Base-by-base conservation (phyloP, 2,113 vertebrate species). In the Sturnira hondurensis region DNA sequence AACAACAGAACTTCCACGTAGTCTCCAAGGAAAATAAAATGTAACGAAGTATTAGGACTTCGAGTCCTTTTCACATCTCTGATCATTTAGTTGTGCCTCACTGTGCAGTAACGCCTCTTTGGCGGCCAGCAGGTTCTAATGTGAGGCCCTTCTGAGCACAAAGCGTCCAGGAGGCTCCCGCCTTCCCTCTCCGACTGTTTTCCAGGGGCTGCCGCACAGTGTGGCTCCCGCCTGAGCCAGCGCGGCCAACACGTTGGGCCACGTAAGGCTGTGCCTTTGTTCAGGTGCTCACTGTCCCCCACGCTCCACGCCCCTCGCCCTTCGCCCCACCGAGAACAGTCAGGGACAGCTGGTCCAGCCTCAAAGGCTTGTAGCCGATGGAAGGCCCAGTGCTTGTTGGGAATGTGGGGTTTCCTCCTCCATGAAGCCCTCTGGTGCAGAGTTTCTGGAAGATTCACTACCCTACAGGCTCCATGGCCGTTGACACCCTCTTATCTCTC, bases 121-220 rank as follows among this genome's bases (percentile, higher is more conserved):
- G 26, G 0, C 0, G 36, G 61, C 10, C 45, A 20, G 54, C 22
- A 19, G 82, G 9, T 43, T 74, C 43, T 52, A 16, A 36, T 16
- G 7, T 38, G 1, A 28, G 61, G 11, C 2, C 22, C 47, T 94
- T 31, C 74, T 41, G 38, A 22, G 26, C 22, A 36, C n/a, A 43
- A 7, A 61, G 67, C 41, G 9, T 0, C 0, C 13, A 50, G 7
- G 11, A 7, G 26, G 8, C 24, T 5, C 5, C 19, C 10, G 38
- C 11, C 24, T 82, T 70, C 7, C 4, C 38, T 33, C 5, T 63
- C 70, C 19, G 74, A 28, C 74, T 19, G 19, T 4, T 56, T 54
- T 11, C 52, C 52, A 41, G 41, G 24, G 19, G 2, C 16, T 1
- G 11, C 38, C 36, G 26, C 16, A 1, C 14, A 11, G 9, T 41